Evolutionary conservation across 2,888 invertebrate genomes (phyloP).

Genomic region (Cheilosia vernalis): DNA sequence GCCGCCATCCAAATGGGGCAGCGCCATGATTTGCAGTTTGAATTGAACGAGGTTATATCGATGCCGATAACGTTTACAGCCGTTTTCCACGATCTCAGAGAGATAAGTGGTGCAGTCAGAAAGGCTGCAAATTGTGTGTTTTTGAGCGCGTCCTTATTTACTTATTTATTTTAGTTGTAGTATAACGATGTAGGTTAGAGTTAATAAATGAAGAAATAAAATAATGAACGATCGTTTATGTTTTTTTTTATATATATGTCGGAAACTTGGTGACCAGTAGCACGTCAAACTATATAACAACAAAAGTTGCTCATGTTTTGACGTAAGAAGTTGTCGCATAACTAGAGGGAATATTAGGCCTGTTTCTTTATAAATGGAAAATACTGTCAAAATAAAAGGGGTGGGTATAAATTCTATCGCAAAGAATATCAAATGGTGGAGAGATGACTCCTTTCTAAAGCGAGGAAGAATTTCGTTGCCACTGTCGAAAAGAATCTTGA

Average conservation of each 20-base stretch:
- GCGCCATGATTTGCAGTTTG: constrained; percentile 81
- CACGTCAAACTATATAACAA: too few species aligned
- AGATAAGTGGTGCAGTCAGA: not conserved
- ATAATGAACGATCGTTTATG: not conserved
- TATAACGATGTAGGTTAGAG: not conserved
- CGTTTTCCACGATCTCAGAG: constrained; percentile 79
- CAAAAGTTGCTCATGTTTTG: too few species aligned
- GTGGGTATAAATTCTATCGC: too few species aligned
- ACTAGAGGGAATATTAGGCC: too few species aligned
- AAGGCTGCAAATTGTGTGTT: not conserved
- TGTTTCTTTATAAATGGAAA: too few species aligned
- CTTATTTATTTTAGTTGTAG: not conserved
- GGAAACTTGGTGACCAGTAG: too few species aligned
- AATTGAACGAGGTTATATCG: constrained; percentile 78
- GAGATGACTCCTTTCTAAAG: too few species aligned
- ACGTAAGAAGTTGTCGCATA: too few species aligned
- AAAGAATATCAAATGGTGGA: too few species aligned
- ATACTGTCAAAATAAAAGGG: too few species aligned
- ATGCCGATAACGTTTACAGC: constrained; percentile 80
- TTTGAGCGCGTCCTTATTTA: not conserved
- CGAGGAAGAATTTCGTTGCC: too few species aligned
- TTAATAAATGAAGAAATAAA: not conserved
- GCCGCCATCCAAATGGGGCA: constrained; percentile 79
- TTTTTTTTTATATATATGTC: not conserved
- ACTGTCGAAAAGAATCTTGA: too few species aligned